Evolutionary conservation across 1,140 invertebrate genomes (phyloP), one percentile per base, ranked within the genome.

Genomic region (Drosophila murphyi): DNA sequence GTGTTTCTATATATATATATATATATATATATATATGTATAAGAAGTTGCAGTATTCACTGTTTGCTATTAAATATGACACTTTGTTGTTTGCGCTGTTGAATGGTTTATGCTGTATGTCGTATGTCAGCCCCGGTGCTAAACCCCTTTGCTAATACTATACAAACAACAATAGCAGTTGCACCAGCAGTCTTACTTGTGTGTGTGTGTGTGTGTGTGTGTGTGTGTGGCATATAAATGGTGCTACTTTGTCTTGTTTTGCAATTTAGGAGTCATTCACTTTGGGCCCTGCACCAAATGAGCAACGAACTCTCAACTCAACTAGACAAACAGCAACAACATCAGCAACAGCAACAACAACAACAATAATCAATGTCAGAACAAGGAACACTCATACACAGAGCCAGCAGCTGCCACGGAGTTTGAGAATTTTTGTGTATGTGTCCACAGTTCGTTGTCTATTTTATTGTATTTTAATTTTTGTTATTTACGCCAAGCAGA

Each of bases 381-480:
- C 76, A 45, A 68, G 45, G 48, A 61, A 64, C 59, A 69, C 43
- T 59, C 51, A 43, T n/a, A 50, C 32, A 51, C 32, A 32, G 32
- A 45, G 10, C 20, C 28, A 57, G 3, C 2, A 4, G 61, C 20
- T 43, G 3, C 45, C 3, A 7, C 20, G 6, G 50, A 56, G 31
- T 41, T 32, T 32, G 31, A 20, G 43, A 41, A 43, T 37, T 28
- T 20, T 12, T 28, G 41, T 54, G 41, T 43, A 28, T 56, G 47
- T 12, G n/a, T 41, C 48, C 39, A 31, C 63, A 71, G 82, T 87
- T 82, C 72, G 72, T 82, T 87, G 79, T 87, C 79, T 86, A 86
- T 87, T 87, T 86, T 82, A 86, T 86, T 86, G 82, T 87, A 64
- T 82, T 87, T 87, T 82, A 86, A 86, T 87, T 82, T 87, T 78